Base-by-base conservation (phyloP, 2,888 invertebrate species). In the Scaptomyza reducta region DNA sequence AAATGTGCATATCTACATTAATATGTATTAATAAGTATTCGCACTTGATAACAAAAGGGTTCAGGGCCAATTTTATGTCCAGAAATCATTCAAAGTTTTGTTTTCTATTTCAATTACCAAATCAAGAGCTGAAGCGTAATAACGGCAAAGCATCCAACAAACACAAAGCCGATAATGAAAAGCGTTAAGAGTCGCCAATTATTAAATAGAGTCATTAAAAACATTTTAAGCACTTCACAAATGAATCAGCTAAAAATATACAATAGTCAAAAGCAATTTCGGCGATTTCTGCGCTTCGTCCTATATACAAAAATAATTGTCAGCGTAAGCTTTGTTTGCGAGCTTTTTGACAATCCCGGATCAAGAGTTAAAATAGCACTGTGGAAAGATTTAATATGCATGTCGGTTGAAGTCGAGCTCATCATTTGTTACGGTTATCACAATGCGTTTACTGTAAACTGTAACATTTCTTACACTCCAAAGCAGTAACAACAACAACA, bases 101-200 rank as follows among this genome's bases (percentile, higher is more conserved):
- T 13, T 10, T 35, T 42, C 27, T 42, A 29, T 45, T 10, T 13
- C 4, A 61, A 40, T 68, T 63, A 77, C 73, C 77, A 69, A 59
- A 77, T 62, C 16, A 87, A 61, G 18, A 70, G 57, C 66, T 85
- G 82, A 13, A 76, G 46, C 38, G 64, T 46, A 53, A 80, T 57
- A 63, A 65, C 84, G 13, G 60, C 62, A n/a, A 86, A 49, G 56
- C 86, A 65, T 49, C 82, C 38, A 38, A 77, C 41, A 18, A 76
- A 50, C 74, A 82, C 47, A 50, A 84, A 31, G 22, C 70, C 78
- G 46, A 82, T 62, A 46, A 84, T 16, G 57, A 83, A 56, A 29
- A 72, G 64, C 90, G 90, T 85, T 55, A 31, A 45, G 38, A 54
- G 35, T 27, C n/a, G 11, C 18, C 45, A 29, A 16, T 29, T 14